phyloP scores from a whole-genome alignment of 2,797 vertebrate genomes.

The Menidia menidia region DNA sequence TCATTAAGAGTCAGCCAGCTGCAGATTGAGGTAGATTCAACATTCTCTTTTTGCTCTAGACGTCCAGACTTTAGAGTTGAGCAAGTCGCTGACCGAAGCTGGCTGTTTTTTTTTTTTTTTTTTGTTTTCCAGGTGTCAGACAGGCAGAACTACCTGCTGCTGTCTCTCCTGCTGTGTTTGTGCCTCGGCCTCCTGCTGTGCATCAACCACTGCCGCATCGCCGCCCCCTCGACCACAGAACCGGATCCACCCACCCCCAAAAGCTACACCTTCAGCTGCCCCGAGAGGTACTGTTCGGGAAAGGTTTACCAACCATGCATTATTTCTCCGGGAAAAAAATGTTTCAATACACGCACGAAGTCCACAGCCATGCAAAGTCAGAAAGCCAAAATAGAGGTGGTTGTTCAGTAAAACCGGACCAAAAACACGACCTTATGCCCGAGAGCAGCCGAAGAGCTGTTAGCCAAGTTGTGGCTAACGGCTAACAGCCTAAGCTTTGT shows the following conservation, averaged over 20 bases:
- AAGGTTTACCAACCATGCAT: no score
- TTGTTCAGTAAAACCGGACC: background rate
- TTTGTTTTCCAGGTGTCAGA: constrained; percentile 87
- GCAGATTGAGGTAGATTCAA: constrained; percentile 87
- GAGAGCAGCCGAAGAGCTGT: no score
- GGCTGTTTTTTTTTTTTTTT: constrained; percentile 4
- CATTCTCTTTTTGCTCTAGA: background rate
- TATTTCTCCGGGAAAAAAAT: no score
- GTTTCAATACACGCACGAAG: no score
- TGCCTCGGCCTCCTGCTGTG: constrained; percentile 88
- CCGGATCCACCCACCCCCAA: constrained; percentile 80
- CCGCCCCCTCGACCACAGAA: constrained; percentile 72
- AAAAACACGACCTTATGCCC: background rate
- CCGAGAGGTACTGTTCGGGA: constrained; percentile 85
- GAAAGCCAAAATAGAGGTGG: background rate
- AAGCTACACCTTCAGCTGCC: constrained; percentile 88
- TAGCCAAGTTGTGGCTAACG: background rate
- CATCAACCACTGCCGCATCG: constrained; percentile 84
- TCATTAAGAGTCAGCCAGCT: constrained; percentile 88
- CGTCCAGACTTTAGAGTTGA: no score
- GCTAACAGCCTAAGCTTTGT: background rate
- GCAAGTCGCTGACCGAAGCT: constrained; percentile 32
- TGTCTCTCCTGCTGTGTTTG: constrained; percentile 88
- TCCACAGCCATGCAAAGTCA: background rate
- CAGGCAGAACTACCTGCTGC: constrained; percentile 90